phyloP scores from a whole-genome alignment of 2,888 invertebrate species.

The Gonocerus acuteangulatus region DNA sequence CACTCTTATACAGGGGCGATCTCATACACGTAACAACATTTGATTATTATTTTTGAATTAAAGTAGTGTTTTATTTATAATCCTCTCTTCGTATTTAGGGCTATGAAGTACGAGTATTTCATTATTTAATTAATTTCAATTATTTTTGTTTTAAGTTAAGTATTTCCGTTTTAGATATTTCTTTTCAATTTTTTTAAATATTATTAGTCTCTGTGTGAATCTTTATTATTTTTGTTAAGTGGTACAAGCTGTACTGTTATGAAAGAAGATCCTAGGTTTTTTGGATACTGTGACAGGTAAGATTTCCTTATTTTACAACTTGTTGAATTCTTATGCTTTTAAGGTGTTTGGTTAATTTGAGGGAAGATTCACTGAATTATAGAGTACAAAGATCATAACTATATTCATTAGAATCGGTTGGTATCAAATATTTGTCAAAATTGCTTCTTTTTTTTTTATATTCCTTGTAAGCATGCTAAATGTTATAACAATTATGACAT shows the following conservation, averaged over 20 bases:
- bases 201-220: background rate
- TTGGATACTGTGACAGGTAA: conserved; percentile 22
- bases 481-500: no score
- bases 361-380: no score
- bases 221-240: conserved; percentile 5
- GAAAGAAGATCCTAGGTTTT: conserved; percentile 3
- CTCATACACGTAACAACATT: conserved; percentile 22
- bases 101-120: background rate
- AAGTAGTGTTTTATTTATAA: background rate
- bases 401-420: no score
- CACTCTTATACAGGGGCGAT: conserved; percentile 11
- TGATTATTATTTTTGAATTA: conserved; percentile 12
- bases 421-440: no score
- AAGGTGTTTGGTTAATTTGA: no score
- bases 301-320: background rate
- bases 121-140: background rate
- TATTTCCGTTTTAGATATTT: background rate
- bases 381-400: no score
- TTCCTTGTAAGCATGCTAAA: no score
- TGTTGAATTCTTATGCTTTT: no score
- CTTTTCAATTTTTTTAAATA: background rate
- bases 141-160: background rate
- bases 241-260: conserved; percentile 5
- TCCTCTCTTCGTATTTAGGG: background rate
- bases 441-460: no score